Percentiles rank a stretch among this genome's conserved stretches.
Evolutionary conservation across 2,888 invertebrate genomes (phyloP).

Genomic region (Trachelus iudaicus): DNA sequence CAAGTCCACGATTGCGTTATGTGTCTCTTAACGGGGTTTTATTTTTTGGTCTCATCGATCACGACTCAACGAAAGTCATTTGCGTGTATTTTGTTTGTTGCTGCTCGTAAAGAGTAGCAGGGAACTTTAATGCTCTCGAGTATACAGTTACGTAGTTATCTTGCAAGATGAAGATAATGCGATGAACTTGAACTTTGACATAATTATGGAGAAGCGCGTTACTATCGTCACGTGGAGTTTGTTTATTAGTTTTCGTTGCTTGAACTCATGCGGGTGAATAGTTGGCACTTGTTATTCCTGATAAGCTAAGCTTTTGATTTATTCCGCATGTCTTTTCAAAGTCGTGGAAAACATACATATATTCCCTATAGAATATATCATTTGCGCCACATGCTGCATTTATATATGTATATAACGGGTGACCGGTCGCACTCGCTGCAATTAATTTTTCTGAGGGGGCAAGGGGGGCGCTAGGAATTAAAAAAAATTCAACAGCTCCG

Average conservation of each 20-base stretch:
- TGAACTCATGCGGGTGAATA: not conserved
- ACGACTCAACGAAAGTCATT: not conserved
- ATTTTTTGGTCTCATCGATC: not conserved
- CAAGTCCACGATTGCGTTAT: not conserved
- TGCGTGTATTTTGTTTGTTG: not conserved
- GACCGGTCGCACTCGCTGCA: no score
- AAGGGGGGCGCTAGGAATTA: no score
- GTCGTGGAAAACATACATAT: no score
- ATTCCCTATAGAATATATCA: not conserved
- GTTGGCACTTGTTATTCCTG: not conserved
- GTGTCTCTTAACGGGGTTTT: not conserved
- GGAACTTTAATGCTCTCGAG: not conserved
- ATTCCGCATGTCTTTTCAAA: not conserved
- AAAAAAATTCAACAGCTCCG: no score
- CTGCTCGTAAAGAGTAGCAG: not conserved
- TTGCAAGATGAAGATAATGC: not conserved
- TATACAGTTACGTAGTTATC: not conserved
- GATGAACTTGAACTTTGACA: not conserved
- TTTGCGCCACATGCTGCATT: not conserved
- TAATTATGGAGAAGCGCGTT: not conserved
- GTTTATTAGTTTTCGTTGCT: not conserved
- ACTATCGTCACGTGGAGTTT: not conserved
- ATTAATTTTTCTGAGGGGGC: no score
- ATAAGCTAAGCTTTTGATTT: not conserved
- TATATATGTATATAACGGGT: no score